Base-by-base conservation (phyloP, 2,113 vertebrate genomes). In the Oryzias javanicus region DNA sequence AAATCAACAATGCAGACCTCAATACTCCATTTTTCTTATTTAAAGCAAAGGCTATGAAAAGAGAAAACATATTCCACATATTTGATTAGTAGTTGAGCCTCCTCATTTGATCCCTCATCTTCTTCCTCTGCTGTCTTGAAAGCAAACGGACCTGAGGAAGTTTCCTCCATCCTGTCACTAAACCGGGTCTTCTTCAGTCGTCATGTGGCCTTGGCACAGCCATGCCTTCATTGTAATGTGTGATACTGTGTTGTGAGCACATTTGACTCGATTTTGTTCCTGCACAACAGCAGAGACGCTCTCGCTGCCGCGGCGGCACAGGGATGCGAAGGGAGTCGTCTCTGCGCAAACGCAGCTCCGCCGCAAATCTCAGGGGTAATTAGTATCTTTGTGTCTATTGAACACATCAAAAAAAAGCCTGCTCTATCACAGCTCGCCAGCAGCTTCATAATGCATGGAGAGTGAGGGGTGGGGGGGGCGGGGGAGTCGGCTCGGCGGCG, bases 321-420 rank as follows among this genome's bases (percentile, higher is more conserved):
- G 25, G 48, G 63, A 41, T 59, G 71, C 65, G 50, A 2, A 67
- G 76, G 70, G 70, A 66, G 42, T 50, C 64, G 1, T 25, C 64
- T 50, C 68, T 61, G 49, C 62, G n/a, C 44, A 18, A 62, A 55
- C 67, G 53, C 79, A 63, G 60, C 69, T 51, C 14, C 42, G 63
- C 42, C 47, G 70, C 61, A 69, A 76, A 44, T 76, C 79, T 82
- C 84, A 40, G 76, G 71, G 76, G 79, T 82, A 80, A 86, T 82
- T 82, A 84, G 76, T 67, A 67, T 75, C 68, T 81, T 69, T 79
- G 78, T 70, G 75, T 55, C 70, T 61, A 67, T 74, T 70, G 83
- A 86, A 78, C 68, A 76, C 84, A 80, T 81, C 68, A 76, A 67
- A 72, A 22, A n/a, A 27, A 73, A 70, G 61, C 13, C 62, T 3